A percentile compares a stretch with the other conserved stretches of the same genome.
Evolutionary conservation across 2,113 vertebrate species (phyloP).

Genomic region (Heteronetta atricapilla): DNA sequence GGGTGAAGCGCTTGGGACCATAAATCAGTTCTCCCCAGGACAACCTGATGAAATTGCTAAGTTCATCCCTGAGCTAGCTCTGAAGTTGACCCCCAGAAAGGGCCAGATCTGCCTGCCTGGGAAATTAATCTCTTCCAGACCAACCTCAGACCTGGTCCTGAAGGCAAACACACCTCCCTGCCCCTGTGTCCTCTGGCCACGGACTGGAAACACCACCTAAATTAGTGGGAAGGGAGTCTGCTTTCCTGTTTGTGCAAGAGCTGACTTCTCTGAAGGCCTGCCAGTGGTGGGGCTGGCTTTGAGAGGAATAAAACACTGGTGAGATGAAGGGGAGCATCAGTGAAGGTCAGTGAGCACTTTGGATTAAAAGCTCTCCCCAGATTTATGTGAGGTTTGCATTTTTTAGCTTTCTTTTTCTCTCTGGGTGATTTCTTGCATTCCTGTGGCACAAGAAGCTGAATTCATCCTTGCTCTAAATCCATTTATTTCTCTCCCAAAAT

Average conservation of each 20-base stretch:
- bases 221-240: constrained; percentile 38
- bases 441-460: constrained; percentile 14
- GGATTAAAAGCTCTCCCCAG: constrained; percentile 18
- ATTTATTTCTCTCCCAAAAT: not conserved
- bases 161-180: not conserved
- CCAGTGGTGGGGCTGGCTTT: constrained; percentile 19
- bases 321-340: constrained; percentile 12
- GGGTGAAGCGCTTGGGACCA: not conserved
- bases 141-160: not conserved
- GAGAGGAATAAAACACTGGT: not conserved
- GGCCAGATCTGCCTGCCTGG: not conserved
- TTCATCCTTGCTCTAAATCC: not conserved
- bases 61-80: not conserved
- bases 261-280: constrained; percentile 37
- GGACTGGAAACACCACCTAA: not conserved
- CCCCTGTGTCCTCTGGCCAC: not conserved
- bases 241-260: constrained; percentile 43
- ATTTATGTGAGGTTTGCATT: constrained; percentile 1
- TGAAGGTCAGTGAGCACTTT: not conserved
- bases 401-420: not conserved
- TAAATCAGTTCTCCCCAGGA: not conserved
- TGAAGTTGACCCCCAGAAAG: not conserved
- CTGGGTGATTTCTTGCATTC: constrained; percentile 20
- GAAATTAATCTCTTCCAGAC: not conserved
- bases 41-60: not conserved